Evolutionary conservation across 2,113 vertebrate species (phyloP).

Genomic region (Cranoglanis bouderius): DNA sequence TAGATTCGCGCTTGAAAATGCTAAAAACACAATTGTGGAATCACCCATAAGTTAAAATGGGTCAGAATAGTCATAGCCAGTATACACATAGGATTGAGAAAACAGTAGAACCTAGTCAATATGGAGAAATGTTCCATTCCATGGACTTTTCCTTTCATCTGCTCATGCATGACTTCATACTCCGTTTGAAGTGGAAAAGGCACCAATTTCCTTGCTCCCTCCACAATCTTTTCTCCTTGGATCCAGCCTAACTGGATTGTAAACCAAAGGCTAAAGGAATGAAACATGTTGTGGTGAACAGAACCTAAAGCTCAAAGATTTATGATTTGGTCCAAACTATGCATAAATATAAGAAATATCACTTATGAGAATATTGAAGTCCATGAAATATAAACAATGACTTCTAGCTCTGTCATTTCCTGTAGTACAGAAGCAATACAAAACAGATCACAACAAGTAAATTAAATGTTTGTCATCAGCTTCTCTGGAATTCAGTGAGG

Average conservation of each 20-base stretch:
- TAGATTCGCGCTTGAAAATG: background rate
- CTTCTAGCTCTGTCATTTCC: background rate
- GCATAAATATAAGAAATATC: slow-evolving; percentile 12
- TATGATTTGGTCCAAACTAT: background rate
- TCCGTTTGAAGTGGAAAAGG: slow-evolving; percentile 38
- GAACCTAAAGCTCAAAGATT: slow-evolving; percentile 15
- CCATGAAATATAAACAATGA: slow-evolving; percentile 1
- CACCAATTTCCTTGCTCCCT: slow-evolving; percentile 24
- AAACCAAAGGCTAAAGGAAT: slow-evolving; percentile 30
- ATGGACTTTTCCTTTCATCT: slow-evolving; percentile 36
- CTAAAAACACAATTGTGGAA: background rate
- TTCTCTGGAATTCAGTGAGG: background rate
- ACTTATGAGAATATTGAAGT: background rate
- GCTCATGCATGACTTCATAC: slow-evolving; percentile 39
- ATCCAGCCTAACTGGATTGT: slow-evolving; percentile 38
- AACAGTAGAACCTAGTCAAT: slow-evolving; percentile 15
- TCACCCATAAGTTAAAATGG: background rate
- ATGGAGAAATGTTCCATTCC: background rate
- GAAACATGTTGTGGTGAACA: slow-evolving; percentile 30
- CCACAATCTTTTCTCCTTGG: slow-evolving; percentile 32
- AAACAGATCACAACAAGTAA: too few species aligned
- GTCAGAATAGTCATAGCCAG: background rate
- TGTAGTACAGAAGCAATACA: slow-evolving; percentile 1
- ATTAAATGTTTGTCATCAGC: background rate
- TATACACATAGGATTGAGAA: background rate